These are phyloP conservation scores for Brenthis daphne DNA, from an alignment of 2,888 invertebrate genomes.

Conservation along the genomic window DNA sequence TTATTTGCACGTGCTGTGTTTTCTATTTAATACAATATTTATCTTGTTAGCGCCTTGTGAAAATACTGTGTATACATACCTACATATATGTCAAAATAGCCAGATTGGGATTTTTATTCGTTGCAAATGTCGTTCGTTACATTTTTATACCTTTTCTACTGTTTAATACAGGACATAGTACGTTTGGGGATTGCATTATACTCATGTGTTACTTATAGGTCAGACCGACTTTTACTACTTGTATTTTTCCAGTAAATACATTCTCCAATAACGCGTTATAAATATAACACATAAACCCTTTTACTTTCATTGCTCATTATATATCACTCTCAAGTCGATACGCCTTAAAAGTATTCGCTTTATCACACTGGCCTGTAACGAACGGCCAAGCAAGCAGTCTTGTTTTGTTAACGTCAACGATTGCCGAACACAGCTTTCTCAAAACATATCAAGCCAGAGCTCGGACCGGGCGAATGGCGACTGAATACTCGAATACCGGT, in stretches of 20 bases:
- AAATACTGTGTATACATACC: no score
- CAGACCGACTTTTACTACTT: not conserved
- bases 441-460: slow-evolving; percentile 64
- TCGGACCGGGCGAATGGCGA: slow-evolving; percentile 69
- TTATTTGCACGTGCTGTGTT: no score
- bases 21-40: no score
- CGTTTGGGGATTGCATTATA: no score
- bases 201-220: not conserved
- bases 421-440: slow-evolving; percentile 78
- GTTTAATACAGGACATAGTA: no score
- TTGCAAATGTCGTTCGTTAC: no score
- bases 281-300: slow-evolving; percentile 32
- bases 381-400: slow-evolving; percentile 64
- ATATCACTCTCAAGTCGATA: slow-evolving; percentile 40
- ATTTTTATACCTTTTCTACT: no score
- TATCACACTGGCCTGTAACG: slow-evolving; percentile 51
- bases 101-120: no score
- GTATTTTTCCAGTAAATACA: slow-evolving; percentile 17
- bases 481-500: slow-evolving; percentile 78
- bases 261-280: slow-evolving; percentile 24
- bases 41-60: no score
- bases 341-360: slow-evolving; percentile 54
- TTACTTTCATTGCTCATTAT: slow-evolving; percentile 40
- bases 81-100: no score
- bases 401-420: slow-evolving; percentile 73